Evolutionary conservation across 2,797 vertebrate species (phyloP), one percentile per base, ranked within the genome.

Genomic region (Molossus molossus): DNA sequence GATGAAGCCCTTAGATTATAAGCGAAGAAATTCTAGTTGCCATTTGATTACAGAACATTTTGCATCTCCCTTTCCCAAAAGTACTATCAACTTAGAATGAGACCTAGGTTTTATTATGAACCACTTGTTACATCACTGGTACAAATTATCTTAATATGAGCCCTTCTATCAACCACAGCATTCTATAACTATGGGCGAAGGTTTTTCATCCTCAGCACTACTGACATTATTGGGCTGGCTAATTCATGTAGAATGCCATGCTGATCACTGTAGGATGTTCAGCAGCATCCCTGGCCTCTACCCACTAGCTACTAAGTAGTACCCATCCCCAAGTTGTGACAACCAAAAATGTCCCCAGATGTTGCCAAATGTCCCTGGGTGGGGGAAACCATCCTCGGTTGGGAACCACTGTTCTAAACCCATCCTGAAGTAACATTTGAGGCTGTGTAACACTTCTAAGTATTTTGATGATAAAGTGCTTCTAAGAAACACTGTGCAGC

Each of bases 401-500:
- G 65, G 81, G 37, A 76, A 55, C 0, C 23, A 29, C 29, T 33
- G 55, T 62, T 62, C 3, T 21, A 60, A 77, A 75, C 23, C 27
- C 21, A 6, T 45, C 45, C 62, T 33, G 73, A 62, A 92, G 79
- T 64, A 95, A 58, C 72, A 58, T 57, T 57, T 5, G 50, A 55
- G 67, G 65, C 50, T 94, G 37, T 17, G 37, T 48, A 45, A 85
- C 57, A n/a, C 67, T 91, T 82, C 85, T 72, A 48, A 84, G 67
- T 62, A 72, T 87, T 95, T 25, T 48, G 70, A 77, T 90, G 77
- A 91, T 77, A 86, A 95, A 87, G 89, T 69, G 94, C 83, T 64
- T 96, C 91, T 92, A 45, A 70, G 88, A 95, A 84, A 83, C 45
- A 55, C 70, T 96, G 53, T 67, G 48, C 50, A 82, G 77, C 94